Evolutionary conservation across 2,797 vertebrate species (phyloP).

Genomic region (Pipistrellus pipistrellus): DNA sequence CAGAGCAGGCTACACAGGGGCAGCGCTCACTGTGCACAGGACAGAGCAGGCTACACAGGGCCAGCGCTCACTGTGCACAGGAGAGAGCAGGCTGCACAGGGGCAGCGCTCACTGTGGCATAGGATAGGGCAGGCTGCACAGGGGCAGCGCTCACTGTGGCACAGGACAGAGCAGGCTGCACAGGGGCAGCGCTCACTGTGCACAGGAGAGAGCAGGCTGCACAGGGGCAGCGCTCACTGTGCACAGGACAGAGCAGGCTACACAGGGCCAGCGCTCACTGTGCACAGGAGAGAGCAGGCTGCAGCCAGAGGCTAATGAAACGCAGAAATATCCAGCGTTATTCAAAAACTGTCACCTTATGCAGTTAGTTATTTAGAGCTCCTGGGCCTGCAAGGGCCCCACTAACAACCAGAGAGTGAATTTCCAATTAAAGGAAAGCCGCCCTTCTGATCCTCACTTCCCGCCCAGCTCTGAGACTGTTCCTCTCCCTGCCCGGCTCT

Average conservation of each 20-base stretch:
- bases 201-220: slow-evolving; percentile 42
- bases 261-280: slow-evolving; percentile 67
- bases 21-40: too few relatives aligned
- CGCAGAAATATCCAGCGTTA: slow-evolving; percentile 82
- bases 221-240: too few relatives aligned
- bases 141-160: neutral
- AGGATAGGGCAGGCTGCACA: too few relatives aligned
- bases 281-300: neutral
- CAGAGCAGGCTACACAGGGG: neutral
- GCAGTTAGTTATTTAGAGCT: slow-evolving; percentile 76
- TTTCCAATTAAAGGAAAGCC: neutral
- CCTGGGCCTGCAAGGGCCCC: neutral
- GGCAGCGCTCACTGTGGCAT: too few relatives aligned
- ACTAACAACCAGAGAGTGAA: neutral
- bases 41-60: too few relatives aligned
- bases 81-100: too few relatives aligned
- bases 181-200: too few relatives aligned
- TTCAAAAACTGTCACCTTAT: slow-evolving; percentile 83
- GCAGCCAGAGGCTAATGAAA: slow-evolving; percentile 86
- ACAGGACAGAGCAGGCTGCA: too few relatives aligned
- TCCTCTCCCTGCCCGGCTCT: neutral
- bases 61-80: too few relatives aligned
- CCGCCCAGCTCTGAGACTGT: rapidly evolving
- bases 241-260: slow-evolving; percentile 59
- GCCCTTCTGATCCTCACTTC: too few relatives aligned